Conservation (phyloP, 2,113 vertebrate species). For the Forbesichthys papilliferus region DNA sequence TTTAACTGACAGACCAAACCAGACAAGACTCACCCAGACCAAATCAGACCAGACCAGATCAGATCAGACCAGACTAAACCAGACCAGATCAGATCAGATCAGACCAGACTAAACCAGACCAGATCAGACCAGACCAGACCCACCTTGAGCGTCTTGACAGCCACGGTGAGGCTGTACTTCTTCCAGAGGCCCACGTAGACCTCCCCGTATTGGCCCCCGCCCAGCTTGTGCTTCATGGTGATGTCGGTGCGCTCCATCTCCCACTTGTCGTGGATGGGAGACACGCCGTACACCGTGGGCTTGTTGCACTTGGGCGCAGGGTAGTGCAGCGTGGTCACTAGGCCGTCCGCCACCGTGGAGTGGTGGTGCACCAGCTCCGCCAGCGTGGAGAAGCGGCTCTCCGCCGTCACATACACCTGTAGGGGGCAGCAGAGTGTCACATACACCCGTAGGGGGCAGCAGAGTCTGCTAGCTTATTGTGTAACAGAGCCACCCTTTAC, state of each 20-base stretch:
- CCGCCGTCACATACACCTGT: slow-evolving; percentile 96
- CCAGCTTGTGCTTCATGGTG: slow-evolving; percentile 99
- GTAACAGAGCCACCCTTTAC: no score
- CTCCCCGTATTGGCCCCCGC: slow-evolving; percentile 97
- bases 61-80: background rate
- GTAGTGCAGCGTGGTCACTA: slow-evolving; percentile 97
- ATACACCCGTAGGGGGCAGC: no score
- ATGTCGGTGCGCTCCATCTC: slow-evolving; percentile 99
- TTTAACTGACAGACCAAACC: no score
- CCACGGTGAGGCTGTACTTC: slow-evolving; percentile 96
- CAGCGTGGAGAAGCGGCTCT: slow-evolving; percentile 95
- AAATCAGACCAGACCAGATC: no score
- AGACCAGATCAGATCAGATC: background rate
- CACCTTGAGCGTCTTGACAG: slow-evolving; percentile 98
- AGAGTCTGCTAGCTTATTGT: no score
- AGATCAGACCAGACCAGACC: background rate
- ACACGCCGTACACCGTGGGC: slow-evolving; percentile 97
- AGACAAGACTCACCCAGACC: no score
- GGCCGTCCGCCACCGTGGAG: slow-evolving; percentile 95
- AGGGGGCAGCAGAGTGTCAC: background rate
- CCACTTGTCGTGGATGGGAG: slow-evolving; percentile 99
- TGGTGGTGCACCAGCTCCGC: slow-evolving; percentile 98
- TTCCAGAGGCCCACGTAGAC: slow-evolving; percentile 98
- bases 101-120: background rate
- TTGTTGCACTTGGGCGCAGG: slow-evolving; percentile 99